Evolutionary conservation across 2,888 invertebrate species (phyloP), one percentile per base, ranked within the genome.

Genomic region (Siphlonurus alternatus): DNA sequence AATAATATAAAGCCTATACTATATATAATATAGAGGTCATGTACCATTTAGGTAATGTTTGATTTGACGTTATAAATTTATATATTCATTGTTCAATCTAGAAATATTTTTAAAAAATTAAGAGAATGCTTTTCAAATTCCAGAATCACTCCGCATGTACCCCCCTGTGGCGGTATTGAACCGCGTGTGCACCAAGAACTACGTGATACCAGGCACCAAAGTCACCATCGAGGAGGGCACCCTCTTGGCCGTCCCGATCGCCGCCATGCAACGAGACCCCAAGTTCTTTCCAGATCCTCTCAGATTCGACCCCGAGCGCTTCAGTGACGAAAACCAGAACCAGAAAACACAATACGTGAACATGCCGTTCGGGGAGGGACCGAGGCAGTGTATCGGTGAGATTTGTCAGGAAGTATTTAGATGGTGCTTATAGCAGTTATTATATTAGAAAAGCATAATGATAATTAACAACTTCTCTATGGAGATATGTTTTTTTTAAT

Each of bases 331-430:
- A 65, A 78, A 77, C 64, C 73, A 73, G 65, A n/a, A n/a, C n/a
- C n/a, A n/a, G n/a, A 74, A 78, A 23, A 75, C 75, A 67, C 77
- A 78, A 25, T 78, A 76, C 66, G 76, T 78, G 3, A 81, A 77
- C 71, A 73, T 81, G 64, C 80, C 81, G 1, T 82, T 82, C 69
- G 81, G 81, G 10, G 78, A 79, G 66, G 81, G 81, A 1, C 81
- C 81, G 18, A 74, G 81, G 65, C 77, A 76, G 67, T 82, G 81
- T 69, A 79, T 82, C 67, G 81, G 81, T 81, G n/a, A n/a, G n/a
- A n/a, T n/a, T n/a, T n/a, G n/a, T n/a, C n/a, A n/a, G n/a, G n/a
- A n/a, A n/a, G n/a, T n/a, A n/a, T n/a, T n/a, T n/a, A n/a, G n/a
- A n/a, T n/a, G n/a, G n/a, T n/a, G n/a, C n/a, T n/a, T n/a, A n/a